Conservation (phyloP, 2,888 invertebrate species). For the Diadegma fenestrale region DNA sequence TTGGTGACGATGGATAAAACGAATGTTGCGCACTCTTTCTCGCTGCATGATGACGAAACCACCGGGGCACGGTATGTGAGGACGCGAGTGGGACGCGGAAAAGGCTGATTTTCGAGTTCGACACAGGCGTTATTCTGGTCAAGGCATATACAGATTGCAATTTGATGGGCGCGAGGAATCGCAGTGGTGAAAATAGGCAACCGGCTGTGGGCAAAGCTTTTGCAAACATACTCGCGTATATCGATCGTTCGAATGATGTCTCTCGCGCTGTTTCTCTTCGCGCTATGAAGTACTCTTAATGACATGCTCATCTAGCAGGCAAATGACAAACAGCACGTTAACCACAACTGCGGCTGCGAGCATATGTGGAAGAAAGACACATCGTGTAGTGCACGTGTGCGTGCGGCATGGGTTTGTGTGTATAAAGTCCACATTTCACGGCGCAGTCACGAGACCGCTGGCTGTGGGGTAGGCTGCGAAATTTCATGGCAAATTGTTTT, state of each 20-base stretch:
- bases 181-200: slow-evolving; percentile 37
- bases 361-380: background rate
- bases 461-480: slow-evolving; percentile 9
- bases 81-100: slow-evolving; percentile 19
- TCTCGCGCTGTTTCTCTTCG: slow-evolving; percentile 1
- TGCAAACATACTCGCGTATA: slow-evolving; percentile 31
- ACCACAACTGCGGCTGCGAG: slow-evolving; percentile 35
- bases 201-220: slow-evolving; percentile 5
- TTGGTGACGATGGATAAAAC: slow-evolving; percentile 22
- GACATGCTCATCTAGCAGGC: slow-evolving; percentile 60
- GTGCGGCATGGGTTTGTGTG: background rate
- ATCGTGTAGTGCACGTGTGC: background rate
- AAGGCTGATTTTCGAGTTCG: slow-evolving; percentile 40
- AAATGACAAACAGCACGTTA: slow-evolving; percentile 69
- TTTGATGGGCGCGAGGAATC: slow-evolving; percentile 46
- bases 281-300: slow-evolving; percentile 64
- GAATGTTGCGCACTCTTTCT: background rate
- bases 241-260: slow-evolving; percentile 40
- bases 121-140: slow-evolving; percentile 27
- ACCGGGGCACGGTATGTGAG: slow-evolving; percentile 23
- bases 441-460: background rate
- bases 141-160: slow-evolving; percentile 50
- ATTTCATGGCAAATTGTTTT: slow-evolving; percentile 49
- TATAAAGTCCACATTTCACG: background rate
- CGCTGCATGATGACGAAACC: slow-evolving; percentile 49